Conservation (phyloP, 92 coral and sea anemone genomes). For the Ricordea florida region DNA sequence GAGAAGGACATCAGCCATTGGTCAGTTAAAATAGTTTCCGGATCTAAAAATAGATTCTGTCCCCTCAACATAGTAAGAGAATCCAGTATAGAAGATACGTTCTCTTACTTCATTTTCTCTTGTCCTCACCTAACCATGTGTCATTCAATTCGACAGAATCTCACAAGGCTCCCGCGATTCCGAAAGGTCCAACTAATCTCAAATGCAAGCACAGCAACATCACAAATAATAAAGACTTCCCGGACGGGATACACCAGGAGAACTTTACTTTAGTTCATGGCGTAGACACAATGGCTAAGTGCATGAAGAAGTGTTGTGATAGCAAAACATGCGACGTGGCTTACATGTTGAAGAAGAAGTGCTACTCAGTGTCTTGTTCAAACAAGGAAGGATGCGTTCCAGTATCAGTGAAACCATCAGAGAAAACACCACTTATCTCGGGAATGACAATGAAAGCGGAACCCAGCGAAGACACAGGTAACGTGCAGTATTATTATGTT, state of each 20-base stretch:
- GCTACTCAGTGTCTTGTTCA: constrained; percentile 86
- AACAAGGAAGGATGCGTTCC: constrained; percentile 69
- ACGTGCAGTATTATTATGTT: no score
- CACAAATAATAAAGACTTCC: constrained; percentile 74
- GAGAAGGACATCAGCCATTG: no score
- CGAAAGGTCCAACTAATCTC: constrained; percentile 72
- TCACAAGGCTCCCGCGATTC: constrained; percentile 67
- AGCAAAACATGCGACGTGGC: constrained; percentile 81
- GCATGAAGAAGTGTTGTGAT: constrained; percentile 91
- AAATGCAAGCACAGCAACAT: constrained; percentile 85
- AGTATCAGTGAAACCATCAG: constrained; percentile 53
- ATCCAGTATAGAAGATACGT: no score
- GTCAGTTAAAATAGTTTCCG: no score
- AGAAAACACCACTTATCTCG: constrained; percentile 72
- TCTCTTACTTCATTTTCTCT: no score
- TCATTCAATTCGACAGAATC: constrained; percentile 23
- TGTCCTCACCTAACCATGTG: no score
- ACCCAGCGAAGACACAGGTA: constrained; percentile 71
- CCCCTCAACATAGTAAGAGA: no score
- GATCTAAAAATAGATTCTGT: no score
- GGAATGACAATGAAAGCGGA: constrained; percentile 71
- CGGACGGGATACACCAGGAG: constrained; percentile 57
- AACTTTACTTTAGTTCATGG: constrained; percentile 80
- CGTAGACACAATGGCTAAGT: constrained; percentile 72
- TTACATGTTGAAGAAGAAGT: constrained; percentile 68